Conservation (phyloP, 2,113 vertebrate genomes). For the Notothenia rossii region DNA sequence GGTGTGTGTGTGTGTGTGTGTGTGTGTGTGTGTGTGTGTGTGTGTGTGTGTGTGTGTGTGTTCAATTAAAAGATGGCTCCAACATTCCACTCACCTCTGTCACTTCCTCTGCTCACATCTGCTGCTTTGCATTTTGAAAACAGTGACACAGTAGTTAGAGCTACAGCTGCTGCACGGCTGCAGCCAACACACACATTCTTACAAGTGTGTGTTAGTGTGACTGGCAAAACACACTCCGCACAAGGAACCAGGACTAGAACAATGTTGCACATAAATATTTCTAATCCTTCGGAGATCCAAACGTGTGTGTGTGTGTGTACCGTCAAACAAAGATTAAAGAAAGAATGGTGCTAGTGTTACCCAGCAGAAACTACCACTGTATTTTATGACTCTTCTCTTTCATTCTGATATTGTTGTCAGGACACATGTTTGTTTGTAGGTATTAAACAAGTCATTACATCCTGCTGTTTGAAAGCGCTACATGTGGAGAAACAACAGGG, state of each 20-base stretch:
- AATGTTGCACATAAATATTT: background rate
- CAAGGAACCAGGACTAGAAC: background rate
- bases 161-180: conserved; percentile 58
- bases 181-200: conserved; percentile 32
- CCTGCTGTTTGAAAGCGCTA: background rate
- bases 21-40: conserved; percentile 25
- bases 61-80: conserved; percentile 62
- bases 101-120: conserved; percentile 96
- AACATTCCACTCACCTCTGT: conserved; percentile 94
- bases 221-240: background rate
- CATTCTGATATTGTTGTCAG: background rate
- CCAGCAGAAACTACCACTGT: background rate
- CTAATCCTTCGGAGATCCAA: background rate
- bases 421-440: background rate
- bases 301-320: background rate
- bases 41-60: conserved; percentile 40
- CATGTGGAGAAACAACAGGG: background rate
- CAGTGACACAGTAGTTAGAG: conserved; percentile 80
- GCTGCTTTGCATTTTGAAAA: conserved; percentile 90
- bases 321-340: background rate
- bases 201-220: background rate
- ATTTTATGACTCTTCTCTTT: background rate
- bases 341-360: background rate
- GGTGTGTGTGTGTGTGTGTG: background rate
- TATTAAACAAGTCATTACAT: background rate